phyloP scores from a whole-genome alignment of 2,888 invertebrate species.

The Lithosia quadra region DNA sequence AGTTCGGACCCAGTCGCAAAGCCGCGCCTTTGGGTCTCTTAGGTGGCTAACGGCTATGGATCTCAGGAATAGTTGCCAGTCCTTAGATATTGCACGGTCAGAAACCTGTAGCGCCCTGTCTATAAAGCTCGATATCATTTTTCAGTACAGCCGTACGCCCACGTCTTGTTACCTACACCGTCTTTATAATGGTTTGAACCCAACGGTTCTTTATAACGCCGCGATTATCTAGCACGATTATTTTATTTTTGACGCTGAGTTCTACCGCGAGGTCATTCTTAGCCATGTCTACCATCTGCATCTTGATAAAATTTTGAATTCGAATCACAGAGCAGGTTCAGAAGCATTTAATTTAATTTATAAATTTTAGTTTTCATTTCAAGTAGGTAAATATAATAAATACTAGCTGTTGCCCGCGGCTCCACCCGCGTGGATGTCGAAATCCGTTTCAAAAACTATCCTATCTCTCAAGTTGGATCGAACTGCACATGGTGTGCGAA shows the following conservation, averaged over 20 bases:
- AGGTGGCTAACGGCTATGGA: too few species aligned
- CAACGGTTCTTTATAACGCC: slow-evolving; percentile 10
- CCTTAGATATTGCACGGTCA: too few species aligned
- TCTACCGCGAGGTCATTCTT: background rate
- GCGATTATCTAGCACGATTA: slow-evolving; percentile 22
- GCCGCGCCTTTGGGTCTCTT: too few species aligned
- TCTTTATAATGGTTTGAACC: slow-evolving; percentile 34
- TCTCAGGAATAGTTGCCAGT: too few species aligned
- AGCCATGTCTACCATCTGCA: background rate
- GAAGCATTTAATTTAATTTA: background rate
- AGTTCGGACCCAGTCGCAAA: too few species aligned
- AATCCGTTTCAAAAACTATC: too few species aligned
- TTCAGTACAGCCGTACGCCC: slow-evolving; percentile 40
- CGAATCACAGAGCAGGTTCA: background rate
- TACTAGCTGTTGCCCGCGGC: too few species aligned
- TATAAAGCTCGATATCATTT: slow-evolving; percentile 45
- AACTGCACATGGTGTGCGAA: too few species aligned
- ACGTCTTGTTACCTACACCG: slow-evolving; percentile 23
- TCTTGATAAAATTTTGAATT: background rate
- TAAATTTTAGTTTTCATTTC: background rate
- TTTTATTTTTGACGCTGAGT: background rate
- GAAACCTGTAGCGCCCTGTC: too few species aligned
- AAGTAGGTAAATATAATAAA: too few species aligned
- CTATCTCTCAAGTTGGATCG: too few species aligned
- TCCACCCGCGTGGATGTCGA: too few species aligned